A percentile compares a stretch with the other conserved stretches of the same genome.
Conservation (phyloP, 2,113 vertebrate species). For the Trematocara marginatum region DNA sequence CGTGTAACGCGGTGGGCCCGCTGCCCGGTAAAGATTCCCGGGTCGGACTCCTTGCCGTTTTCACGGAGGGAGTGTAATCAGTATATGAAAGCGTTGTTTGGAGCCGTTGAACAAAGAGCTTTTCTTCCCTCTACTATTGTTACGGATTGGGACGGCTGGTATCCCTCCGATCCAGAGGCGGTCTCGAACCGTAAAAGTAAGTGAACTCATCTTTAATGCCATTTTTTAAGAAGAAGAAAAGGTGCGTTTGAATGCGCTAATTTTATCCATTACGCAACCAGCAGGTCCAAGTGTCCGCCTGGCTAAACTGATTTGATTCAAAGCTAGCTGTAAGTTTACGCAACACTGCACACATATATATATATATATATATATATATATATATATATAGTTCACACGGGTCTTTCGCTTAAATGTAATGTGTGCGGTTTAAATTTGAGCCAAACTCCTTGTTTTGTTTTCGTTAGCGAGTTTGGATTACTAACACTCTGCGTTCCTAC, state of each 20-base stretch:
- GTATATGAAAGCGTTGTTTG: conserved; percentile 30
- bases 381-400: no score
- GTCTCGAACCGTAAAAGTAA: conserved; percentile 13
- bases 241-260: background rate
- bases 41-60: background rate
- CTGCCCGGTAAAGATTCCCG: background rate
- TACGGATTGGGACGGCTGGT: conserved; percentile 4
- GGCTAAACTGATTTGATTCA: background rate
- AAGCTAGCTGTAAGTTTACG: background rate
- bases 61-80: background rate
- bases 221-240: background rate
- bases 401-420: background rate
- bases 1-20: background rate
- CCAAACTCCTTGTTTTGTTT: background rate
- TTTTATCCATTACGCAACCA: background rate
- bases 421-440: background rate
- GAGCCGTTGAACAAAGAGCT: conserved; percentile 55
- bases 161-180: background rate
- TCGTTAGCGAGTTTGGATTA: background rate
- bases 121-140: conserved; percentile 50
- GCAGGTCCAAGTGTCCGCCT: background rate
- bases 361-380: background rate
- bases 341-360: background rate
- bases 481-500: background rate
- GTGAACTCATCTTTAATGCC: background rate